A percentile compares a stretch with the other conserved stretches of the same genome.
Evolutionary conservation across 2,797 vertebrate genomes (phyloP).

Genomic region (Rousettus madagascariensis): DNA sequence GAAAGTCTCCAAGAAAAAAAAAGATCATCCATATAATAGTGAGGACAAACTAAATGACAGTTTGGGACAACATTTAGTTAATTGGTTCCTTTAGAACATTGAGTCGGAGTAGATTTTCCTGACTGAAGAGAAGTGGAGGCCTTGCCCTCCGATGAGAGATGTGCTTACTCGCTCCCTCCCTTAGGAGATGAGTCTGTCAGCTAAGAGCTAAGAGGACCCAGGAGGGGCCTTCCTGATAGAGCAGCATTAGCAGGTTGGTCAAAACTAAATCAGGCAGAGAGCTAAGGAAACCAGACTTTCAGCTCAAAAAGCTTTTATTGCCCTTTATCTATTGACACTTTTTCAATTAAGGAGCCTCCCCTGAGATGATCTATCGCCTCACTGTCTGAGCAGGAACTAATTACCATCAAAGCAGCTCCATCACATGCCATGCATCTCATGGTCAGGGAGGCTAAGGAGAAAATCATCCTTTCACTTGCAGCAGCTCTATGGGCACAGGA

Average conservation of each 20-base stretch:
- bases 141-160: not conserved
- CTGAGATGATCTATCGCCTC: constrained; percentile 60
- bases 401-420: constrained; percentile 31
- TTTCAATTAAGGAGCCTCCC: constrained; percentile 70
- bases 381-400: constrained; percentile 56
- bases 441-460: not conserved
- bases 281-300: not conserved
- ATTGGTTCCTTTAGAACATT: not conserved
- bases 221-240: not conserved
- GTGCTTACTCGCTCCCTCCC: too few relatives aligned
- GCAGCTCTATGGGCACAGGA: not conserved
- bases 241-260: not conserved
- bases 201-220: not conserved
- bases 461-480: accelerated
- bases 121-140: not conserved
- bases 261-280: not conserved
- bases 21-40: not conserved
- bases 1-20: not conserved
- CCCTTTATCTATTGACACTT: constrained; percentile 64
- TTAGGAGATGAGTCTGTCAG: not conserved
- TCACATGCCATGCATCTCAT: not conserved
- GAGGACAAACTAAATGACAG: not conserved
- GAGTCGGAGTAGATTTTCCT: not conserved
- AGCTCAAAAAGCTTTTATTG: constrained; percentile 41
- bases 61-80: not conserved